A percentile compares a stretch with the other conserved stretches of the same genome.
These are phyloP conservation scores for Cairina moschata DNA, from an alignment of 2,113 vertebrate species.

Conservation along the genomic window DNA sequence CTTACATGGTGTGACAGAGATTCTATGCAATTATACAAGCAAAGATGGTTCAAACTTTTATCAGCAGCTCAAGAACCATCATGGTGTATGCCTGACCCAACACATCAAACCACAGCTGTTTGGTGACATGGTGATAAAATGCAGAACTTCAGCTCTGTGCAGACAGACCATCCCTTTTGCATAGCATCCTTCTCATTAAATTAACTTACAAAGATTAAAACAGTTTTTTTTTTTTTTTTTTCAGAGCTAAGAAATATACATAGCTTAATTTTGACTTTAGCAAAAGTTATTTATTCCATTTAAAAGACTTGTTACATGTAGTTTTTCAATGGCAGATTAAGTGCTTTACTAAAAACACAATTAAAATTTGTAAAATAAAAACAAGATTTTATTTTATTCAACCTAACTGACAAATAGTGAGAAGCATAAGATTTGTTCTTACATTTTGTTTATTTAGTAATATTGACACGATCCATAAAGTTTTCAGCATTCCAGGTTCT, in stretches of 20 bases:
- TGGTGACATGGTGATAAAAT: slow-evolving; percentile 32
- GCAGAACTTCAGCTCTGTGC: background rate
- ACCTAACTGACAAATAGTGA: background rate
- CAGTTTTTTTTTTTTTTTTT: background rate
- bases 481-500: background rate
- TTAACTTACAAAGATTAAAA: background rate
- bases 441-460: background rate
- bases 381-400: background rate
- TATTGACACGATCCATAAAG: accelerated
- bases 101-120: slow-evolving; percentile 19
- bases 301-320: background rate
- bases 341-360: background rate
- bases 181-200: background rate
- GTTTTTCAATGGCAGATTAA: background rate
- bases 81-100: background rate
- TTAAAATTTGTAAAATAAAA: background rate
- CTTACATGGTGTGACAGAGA: slow-evolving; percentile 36
- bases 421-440: background rate
- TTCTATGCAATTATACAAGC: slow-evolving; percentile 26
- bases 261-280: background rate
- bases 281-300: background rate
- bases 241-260: background rate
- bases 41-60: slow-evolving; percentile 38
- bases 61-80: slow-evolving; percentile 16
- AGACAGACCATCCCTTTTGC: background rate